A percentile compares a stretch with the other conserved stretches of the same genome.
Conservation (phyloP, 2,113 vertebrate species). For the Phalacrocorax aristotelis region DNA sequence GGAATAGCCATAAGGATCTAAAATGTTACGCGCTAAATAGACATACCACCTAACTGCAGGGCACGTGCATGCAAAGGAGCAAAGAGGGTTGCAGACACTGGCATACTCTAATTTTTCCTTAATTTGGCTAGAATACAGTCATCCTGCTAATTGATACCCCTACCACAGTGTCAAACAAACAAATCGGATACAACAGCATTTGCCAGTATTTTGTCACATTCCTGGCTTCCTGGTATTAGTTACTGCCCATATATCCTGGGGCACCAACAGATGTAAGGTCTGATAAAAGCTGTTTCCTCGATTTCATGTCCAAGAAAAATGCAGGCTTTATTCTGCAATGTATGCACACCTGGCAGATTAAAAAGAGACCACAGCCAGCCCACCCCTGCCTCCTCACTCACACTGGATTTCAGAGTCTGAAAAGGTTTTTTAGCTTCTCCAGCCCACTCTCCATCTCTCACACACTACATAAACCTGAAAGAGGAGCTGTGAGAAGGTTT, state of each 20-base stretch:
- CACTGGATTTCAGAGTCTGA: neutral
- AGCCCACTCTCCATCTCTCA: neutral
- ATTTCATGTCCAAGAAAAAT: neutral
- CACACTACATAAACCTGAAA: neutral
- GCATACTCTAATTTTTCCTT: neutral
- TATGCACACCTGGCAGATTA: neutral
- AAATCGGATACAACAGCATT: neutral
- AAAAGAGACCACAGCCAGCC: neutral
- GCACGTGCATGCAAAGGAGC: neutral
- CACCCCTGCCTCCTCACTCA: fast-evolving
- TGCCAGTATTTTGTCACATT: slow-evolving; percentile 29
- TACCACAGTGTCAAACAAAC: slow-evolving; percentile 9
- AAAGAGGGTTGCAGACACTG: neutral
- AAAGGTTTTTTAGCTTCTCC: neutral
- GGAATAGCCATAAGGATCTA: neutral
- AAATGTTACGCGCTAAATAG: neutral
- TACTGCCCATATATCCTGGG: neutral
- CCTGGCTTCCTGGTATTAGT: neutral
- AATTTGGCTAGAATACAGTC: neutral
- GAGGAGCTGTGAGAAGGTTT: neutral
- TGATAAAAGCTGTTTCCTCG: neutral
- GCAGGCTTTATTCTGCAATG: neutral
- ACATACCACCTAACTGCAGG: neutral
- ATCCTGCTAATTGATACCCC: slow-evolving; percentile 3
- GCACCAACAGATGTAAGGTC: slow-evolving; percentile 20